A percentile compares a stretch with the other conserved stretches of the same genome.
Conservation (phyloP, 2,888 invertebrate genomes). For the Aelia acuminata region DNA sequence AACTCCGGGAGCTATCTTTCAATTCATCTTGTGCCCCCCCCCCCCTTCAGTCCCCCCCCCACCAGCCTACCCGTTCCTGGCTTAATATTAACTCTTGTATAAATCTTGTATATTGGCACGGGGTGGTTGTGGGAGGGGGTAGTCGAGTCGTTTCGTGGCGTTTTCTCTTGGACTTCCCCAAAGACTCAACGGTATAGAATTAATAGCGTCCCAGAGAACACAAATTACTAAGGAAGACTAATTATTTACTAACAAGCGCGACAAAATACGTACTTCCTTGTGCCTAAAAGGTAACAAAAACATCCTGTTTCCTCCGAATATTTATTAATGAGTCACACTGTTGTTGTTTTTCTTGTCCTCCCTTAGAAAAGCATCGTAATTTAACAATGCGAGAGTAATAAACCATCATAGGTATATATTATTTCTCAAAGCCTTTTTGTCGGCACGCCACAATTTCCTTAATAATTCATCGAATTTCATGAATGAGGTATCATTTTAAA, state of each 20-base stretch:
- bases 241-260: slow-evolving; percentile 29
- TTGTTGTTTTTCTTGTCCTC: neutral
- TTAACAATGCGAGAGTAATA: neutral
- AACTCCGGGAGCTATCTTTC: slow-evolving; percentile 25
- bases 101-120: slow-evolving; percentile 22
- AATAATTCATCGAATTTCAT: too few relatives aligned
- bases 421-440: too few relatives aligned
- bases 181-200: neutral
- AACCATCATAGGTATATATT: too few relatives aligned
- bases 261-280: neutral
- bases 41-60: neutral
- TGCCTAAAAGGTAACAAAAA: neutral
- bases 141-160: neutral
- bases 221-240: neutral
- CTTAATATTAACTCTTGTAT: slow-evolving; percentile 26
- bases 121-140: neutral
- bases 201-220: neutral
- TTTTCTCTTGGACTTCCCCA: neutral
- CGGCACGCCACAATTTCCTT: too few relatives aligned
- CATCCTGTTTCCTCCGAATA: neutral
- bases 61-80: neutral
- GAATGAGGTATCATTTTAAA: too few relatives aligned
- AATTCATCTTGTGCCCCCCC: neutral
- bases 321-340: neutral
- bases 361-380: neutral